Percentiles rank a stretch among this genome's conserved stretches.
Conservation (phyloP, 92 coral and sea anemone genomes). For the Chrysogorgia sp. region DNA sequence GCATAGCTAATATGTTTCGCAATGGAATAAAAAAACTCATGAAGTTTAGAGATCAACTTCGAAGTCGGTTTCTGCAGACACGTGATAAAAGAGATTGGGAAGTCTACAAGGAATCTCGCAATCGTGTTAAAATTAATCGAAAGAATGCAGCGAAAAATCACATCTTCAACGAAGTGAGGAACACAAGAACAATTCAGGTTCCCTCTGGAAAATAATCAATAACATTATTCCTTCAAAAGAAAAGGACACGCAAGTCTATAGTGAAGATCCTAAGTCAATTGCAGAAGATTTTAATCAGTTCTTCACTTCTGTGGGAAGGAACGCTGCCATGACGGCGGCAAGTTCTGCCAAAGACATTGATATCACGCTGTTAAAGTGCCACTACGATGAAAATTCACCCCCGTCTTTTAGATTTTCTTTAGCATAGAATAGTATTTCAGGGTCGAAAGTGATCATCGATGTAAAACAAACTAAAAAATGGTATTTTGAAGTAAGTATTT, state of each 20-base stretch:
- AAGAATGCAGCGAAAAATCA: constrained; percentile 8
- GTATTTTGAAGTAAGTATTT: too few species aligned
- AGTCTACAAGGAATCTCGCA: constrained; percentile 4
- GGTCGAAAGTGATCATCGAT: too few species aligned
- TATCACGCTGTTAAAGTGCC: neutral
- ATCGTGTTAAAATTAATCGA: neutral
- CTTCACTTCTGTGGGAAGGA: constrained; percentile 47
- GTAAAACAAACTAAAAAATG: too few species aligned
- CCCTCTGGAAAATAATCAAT: constrained; percentile 44
- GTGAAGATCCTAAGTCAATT: constrained; percentile 34
- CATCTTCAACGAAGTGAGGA: constrained; percentile 27
- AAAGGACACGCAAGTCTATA: constrained; percentile 41
- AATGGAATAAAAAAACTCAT: constrained; percentile 29
- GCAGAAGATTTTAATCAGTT: too few species aligned
- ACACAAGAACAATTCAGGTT: constrained; percentile 29
- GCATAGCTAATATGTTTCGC: too few species aligned
- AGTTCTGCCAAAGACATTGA: neutral
- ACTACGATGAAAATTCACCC: too few species aligned
- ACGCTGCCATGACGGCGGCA: constrained; percentile 15
- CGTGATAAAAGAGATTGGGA: constrained; percentile 14
- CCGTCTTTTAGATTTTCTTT: too few species aligned
- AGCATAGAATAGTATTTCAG: too few species aligned
- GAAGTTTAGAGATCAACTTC: constrained; percentile 20
- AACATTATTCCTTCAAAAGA: constrained; percentile 39
- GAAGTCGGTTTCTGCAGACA: constrained; percentile 4